Base-by-base conservation (phyloP, 2,797 vertebrate species). In the Balearica regulorum region DNA sequence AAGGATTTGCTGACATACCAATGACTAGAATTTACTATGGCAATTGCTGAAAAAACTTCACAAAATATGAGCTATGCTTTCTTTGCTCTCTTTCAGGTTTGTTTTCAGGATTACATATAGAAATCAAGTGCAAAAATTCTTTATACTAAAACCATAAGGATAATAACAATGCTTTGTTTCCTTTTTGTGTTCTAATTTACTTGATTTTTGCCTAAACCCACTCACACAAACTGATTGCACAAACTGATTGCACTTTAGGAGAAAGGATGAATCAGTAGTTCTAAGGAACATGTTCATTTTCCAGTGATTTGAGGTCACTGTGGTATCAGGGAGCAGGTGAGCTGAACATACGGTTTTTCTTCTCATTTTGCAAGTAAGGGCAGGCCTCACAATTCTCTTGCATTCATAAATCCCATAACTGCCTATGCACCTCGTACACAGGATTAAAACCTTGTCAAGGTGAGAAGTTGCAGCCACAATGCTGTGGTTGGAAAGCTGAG, bases 401-500 rank as follows among this genome's bases (percentile, higher is more conserved):
- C 83, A 68, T 53, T 91, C 57, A 65, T 53, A 96, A 95, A 94
- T 91, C 89, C 90, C n/a, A 15, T 83, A 87, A 92, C 68, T 95
- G 87, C 65, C 53, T 83, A 4, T 83, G 92, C 65, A 85, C n/a
- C 92, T 92, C 86, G 39, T 72, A 85, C 29, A 22, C n/a, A 13
- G 87, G 87, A 96, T 92, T 96, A 92, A 93, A 94, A 88, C 79
- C 68, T 86, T 85, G 44, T 70, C 69, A 86, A 91, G 90, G 92
- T 78, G 90, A 91, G 82, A 96, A 81, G 41, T 37, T 81, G 69
- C 55, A 96, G 87, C 43, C 65, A 91, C 65, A 95, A 39, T 35
- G 46, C 86, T 58, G n/a, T 18, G 19, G 57, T n/a, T 89, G 93
- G 75, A 94, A 96, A 93, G 82, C 54, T 92, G 90, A 92, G 28